phyloP scores from a whole-genome alignment of 2,113 vertebrate species.

The Myrmophylax atrothorax region DNA sequence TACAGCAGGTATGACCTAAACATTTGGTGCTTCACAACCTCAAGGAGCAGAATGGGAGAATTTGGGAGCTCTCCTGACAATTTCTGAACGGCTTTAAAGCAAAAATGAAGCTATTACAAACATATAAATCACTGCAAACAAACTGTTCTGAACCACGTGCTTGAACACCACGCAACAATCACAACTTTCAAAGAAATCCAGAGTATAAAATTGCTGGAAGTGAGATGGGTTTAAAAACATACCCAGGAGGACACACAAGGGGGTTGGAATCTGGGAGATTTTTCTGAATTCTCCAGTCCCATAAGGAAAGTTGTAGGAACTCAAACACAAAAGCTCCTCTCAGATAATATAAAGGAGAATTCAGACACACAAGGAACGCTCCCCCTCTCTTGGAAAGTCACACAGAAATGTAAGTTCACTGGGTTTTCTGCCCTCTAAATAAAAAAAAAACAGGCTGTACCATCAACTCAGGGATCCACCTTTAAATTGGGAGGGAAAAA shows the following conservation, averaged over 20 bases:
- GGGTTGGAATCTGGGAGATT: neutral
- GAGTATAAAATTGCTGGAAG: neutral
- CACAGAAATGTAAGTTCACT: too few species aligned
- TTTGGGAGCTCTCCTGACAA: neutral
- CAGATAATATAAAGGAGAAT: too few species aligned
- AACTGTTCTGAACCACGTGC: neutral
- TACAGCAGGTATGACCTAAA: neutral
- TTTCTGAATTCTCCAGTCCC: too few species aligned
- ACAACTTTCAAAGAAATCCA: neutral
- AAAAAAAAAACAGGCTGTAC: too few species aligned
- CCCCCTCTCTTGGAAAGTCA: too few species aligned
- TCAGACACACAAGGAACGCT: neutral
- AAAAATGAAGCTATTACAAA: neutral
- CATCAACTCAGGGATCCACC: too few species aligned
- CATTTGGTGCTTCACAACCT: neutral
- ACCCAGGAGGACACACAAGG: too few species aligned
- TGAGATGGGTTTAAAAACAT: neutral
- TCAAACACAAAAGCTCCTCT: too few species aligned
- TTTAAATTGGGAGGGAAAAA: too few species aligned
- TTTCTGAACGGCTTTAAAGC: neutral
- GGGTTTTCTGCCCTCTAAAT: too few species aligned
- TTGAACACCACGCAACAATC: neutral
- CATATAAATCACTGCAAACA: neutral
- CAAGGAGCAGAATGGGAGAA: neutral
- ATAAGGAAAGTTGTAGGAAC: too few species aligned